Base-by-base conservation (phyloP, 1,140 invertebrate genomes). In the Steinernema khuongi region DNA sequence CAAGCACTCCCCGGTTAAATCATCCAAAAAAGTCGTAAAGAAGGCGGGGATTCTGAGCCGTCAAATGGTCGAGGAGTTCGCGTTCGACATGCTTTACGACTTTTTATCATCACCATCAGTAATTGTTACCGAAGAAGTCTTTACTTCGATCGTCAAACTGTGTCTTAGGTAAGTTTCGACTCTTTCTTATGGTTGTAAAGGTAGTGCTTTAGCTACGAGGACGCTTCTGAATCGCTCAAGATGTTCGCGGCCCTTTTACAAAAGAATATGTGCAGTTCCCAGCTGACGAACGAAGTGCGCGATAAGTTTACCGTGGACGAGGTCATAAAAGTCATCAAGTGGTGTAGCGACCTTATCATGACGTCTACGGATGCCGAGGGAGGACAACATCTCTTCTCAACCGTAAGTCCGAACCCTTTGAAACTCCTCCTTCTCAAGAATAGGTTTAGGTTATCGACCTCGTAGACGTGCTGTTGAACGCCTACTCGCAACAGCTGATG, bases 401-500 rank as follows among this genome's bases (percentile, higher is more conserved):
- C 14, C 26, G 50, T 60, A 60, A 60, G 50, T 22, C 36, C 26
- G 11, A n/a, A n/a, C 50, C 14, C 22, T 14, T 14, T 60, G 14
- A 2, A 60, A 60, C 4, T 17, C 26, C 4, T 60, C 7, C 14
- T 60, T 60, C 4, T 22, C 14, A 60, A 2, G 19, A 60, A 14
- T 60, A 14, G 26, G 14, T 26, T 60, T 60, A 60, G 50, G 50
- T 60, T 22, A 11, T 60, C 4, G 50, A 60, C 2, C 50, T 60
- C 11, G 19, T 26, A 26, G 50, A 60, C 50, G 26, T 60, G 4
- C 7, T 60, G 50, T 7, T 60, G 7, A 60, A 60, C 19, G 22
- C 50, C 50, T 60, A 60, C 50, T 60, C 50, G 7, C 50, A 60
- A 22, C 50, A 60, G 50, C 50, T 60, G 7, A 60, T 60, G 50